Conservation (phyloP, 2,113 vertebrate species). For the Sardina pilchardus region DNA sequence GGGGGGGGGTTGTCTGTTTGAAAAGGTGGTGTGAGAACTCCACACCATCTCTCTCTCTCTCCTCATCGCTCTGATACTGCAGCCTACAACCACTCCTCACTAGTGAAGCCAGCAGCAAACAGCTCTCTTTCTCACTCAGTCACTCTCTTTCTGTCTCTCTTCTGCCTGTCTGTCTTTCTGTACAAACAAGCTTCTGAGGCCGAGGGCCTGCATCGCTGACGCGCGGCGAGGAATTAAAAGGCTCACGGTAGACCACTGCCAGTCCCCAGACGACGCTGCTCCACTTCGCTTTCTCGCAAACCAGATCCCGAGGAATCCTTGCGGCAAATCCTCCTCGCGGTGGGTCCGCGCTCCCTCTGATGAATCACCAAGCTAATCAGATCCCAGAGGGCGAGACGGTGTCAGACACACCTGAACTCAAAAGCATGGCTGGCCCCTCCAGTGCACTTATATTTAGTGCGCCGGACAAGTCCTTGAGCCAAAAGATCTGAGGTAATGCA, state of each 20-base stretch:
- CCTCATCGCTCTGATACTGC: not conserved
- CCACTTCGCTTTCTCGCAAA: conserved; percentile 19
- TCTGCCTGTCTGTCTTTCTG: conserved; percentile 13
- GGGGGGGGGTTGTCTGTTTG: not conserved
- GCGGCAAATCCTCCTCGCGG: not conserved
- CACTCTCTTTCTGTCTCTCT: not conserved
- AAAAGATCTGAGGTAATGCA: not conserved
- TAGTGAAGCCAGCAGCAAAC: not conserved
- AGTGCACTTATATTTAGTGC: conserved; percentile 33
- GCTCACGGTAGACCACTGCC: not conserved
- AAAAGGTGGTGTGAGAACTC: not conserved
- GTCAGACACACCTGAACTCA: conserved; percentile 21
- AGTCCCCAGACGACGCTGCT: conserved; percentile 12
- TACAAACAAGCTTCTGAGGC: conserved; percentile 29
- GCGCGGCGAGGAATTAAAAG: conserved; percentile 26
- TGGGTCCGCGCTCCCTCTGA: conserved; percentile 21
- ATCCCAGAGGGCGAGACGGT: conserved; percentile 16
- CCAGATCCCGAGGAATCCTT: conserved; percentile 4
- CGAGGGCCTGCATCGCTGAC: not conserved
- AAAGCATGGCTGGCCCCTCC: conserved; percentile 14
- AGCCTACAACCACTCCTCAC: not conserved
- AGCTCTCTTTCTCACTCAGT: not conserved
- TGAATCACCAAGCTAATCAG: conserved; percentile 36
- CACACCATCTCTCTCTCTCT: not conserved
- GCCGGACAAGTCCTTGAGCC: conserved; percentile 15